Evolutionary conservation across 2,797 vertebrate species (phyloP), one percentile per base, ranked within the genome.

Genomic region (Semotilus atromaculatus): DNA sequence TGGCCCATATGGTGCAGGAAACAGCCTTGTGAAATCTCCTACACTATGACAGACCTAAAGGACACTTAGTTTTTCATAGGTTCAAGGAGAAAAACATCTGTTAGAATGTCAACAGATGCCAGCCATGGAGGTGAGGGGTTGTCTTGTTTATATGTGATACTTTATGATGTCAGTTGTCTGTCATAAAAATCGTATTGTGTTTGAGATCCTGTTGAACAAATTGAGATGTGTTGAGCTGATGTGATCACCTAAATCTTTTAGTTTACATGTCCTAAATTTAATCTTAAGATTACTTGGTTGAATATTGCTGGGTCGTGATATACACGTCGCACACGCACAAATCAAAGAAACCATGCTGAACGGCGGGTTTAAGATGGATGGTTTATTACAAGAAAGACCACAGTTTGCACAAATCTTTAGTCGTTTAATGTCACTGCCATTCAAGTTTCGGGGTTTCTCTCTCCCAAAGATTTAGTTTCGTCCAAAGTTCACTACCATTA

Each of bases 1-100:
- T 90, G 67, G 14, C 87, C 68, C 90, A 92, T 82, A 72, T 79
- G 0, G 88, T 93, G 34, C 91, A 94, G 87, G 95, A 96, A 87
- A 96, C 95, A 0, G 92, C 93, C 23, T 90, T 96, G 89, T 96
- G 91, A 95, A 48, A 21, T 23, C 10, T 66, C 53, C 16, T 23
- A 13, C 13, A 36, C 40, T 23, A 11, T 23, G 1, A 31, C 45
- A 84, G 13, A 14, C 23, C 86, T 77, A 40, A 79, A 71, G 38
- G 21, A 36, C 62, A 64, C 81, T 85, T 68, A 71, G 23, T 81
- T 40, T 82, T 60, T 79, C 26, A 45, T 29, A 43, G 51, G n/a
- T 62, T 36, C 29, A 48, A 26, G 5, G 38, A 53, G 58, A 8
- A 67, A 40, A 40, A 77, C 29, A 16, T 43, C 19, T 13, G 62